These are phyloP conservation scores for Osmoderma eremita DNA, from an alignment of 2,888 invertebrate species.

Conservation along the genomic window DNA sequence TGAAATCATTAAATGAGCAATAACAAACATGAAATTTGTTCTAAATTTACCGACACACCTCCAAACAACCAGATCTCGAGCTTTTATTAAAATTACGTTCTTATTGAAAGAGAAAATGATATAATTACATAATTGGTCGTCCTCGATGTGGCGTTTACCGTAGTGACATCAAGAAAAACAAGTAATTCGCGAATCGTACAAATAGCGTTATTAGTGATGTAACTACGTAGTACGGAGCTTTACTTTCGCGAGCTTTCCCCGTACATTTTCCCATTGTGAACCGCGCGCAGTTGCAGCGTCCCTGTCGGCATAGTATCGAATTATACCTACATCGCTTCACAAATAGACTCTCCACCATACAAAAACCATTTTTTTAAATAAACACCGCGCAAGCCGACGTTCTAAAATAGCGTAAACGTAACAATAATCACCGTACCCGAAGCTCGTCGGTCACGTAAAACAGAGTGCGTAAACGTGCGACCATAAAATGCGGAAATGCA, in stretches of 20 bases:
- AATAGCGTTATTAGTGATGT: slow-evolving; percentile 23
- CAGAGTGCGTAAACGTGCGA: slow-evolving; percentile 25
- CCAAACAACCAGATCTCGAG: no score
- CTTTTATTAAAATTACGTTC: no score
- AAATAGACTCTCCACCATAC: slow-evolving; percentile 51
- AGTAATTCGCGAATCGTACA: slow-evolving; percentile 16
- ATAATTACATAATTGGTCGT: slow-evolving; percentile 16
- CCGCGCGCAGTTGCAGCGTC: slow-evolving; percentile 51
- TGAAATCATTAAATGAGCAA: no score
- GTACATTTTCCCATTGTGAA: slow-evolving; percentile 53
- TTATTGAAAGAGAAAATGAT: not conserved
- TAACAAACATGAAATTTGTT: no score
- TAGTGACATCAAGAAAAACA: slow-evolving; percentile 1
- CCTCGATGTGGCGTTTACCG: not conserved
- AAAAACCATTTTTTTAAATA: slow-evolving; percentile 33
- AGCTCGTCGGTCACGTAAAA: slow-evolving; percentile 27
- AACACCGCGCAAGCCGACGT: slow-evolving; percentile 26
- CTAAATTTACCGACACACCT: no score
- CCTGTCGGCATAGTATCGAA: slow-evolving; percentile 55
- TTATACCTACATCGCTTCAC: slow-evolving; percentile 54
- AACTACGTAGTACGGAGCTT: slow-evolving; percentile 25
- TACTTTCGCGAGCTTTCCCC: slow-evolving; percentile 35
- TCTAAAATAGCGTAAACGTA: slow-evolving; percentile 10
- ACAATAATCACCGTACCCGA: slow-evolving; percentile 6
- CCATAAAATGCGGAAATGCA: slow-evolving; percentile 25